Base-by-base conservation (phyloP, 2,113 vertebrate genomes). In the Equus przewalskii region DNA sequence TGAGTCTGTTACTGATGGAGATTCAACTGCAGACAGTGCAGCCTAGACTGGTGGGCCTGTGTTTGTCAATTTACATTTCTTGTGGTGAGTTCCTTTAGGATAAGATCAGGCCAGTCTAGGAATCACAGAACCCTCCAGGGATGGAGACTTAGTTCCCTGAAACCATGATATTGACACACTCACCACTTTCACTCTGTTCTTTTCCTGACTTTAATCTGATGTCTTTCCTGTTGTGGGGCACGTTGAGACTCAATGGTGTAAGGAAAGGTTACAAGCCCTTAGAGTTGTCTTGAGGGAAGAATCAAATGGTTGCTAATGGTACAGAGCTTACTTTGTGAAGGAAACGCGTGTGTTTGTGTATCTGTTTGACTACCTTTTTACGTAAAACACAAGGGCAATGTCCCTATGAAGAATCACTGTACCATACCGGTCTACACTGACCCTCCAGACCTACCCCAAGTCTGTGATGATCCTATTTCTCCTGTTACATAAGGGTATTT, bases 221-320 rank as follows among this genome's bases (percentile, higher is more conserved):
- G 33, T 21, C 36, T 21, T 54, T 72, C 69, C 11, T 15, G 16
- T 33, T 49, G 49, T 60, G 51, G 36, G 19, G 28, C 7, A 4
- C 49, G 26, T 33, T 26, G 51, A 26, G 41, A 30, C 44, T 33
- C 24, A 81, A n/a, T 49, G 41, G 22, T 69, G 4, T 6, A 44
- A 7, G 33, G 51, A 56, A 93, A 58, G 62, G 36, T n/a, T 36
- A 18, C 7, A 26, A 82, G 49, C 6, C 4, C 33, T 69, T 75
- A n/a, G 81, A 36, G 51, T 90, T 87, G 75, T 73, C 72, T 70
- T 84, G 5, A 88, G 46, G n/a, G 26, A 80, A 70, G 62, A 60
- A 46, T 72, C n/a, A 69, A 16, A 36, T 44, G 67, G 58, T 51
- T 58, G 46, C 75, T 64, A 21, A 46, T 28, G 26, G 54, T n/a